A percentile compares a stretch with the other conserved stretches of the same genome.
phyloP scores from a whole-genome alignment of 2,888 invertebrate genomes.

The Tineola bisselliella region DNA sequence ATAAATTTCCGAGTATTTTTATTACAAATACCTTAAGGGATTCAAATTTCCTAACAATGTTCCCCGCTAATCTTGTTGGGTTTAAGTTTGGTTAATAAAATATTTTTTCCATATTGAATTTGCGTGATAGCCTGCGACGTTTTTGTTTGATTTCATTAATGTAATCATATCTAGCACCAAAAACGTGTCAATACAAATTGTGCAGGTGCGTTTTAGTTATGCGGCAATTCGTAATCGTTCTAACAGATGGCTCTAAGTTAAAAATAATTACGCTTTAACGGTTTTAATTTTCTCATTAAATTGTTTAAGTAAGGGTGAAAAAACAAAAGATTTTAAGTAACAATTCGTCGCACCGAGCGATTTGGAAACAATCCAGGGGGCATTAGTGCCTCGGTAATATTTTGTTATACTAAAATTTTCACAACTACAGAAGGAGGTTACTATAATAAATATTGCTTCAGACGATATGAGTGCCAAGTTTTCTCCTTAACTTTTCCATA shows the following conservation, averaged over 20 bases:
- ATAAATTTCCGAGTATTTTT: neutral
- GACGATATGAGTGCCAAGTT: constrained; percentile 23
- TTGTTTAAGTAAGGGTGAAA: neutral
- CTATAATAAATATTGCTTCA: constrained; percentile 23
- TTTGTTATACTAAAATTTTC: constrained; percentile 42
- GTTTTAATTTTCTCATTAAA: constrained; percentile 3
- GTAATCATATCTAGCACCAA: too few species aligned
- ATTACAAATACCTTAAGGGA: neutral
- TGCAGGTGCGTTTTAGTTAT: too few species aligned
- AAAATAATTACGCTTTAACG: neutral
- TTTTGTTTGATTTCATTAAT: too few species aligned
- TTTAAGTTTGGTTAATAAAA: too few species aligned
- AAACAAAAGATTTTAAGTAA: constrained; percentile 1
- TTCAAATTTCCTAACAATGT: neutral
- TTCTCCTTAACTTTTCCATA: constrained; percentile 15
- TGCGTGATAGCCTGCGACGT: too few species aligned
- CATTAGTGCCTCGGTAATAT: constrained; percentile 45
- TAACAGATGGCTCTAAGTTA: neutral
- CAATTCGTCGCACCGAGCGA: constrained; percentile 19
- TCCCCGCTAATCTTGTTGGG: too few species aligned
- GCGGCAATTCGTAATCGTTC: too few species aligned
- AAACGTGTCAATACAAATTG: too few species aligned
- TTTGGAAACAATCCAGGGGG: constrained; percentile 42
- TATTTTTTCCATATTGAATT: too few species aligned
- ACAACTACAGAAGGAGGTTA: constrained; percentile 22